Evolutionary conservation across 2,797 vertebrate genomes (phyloP).

Genomic region (Alectoris magna): DNA sequence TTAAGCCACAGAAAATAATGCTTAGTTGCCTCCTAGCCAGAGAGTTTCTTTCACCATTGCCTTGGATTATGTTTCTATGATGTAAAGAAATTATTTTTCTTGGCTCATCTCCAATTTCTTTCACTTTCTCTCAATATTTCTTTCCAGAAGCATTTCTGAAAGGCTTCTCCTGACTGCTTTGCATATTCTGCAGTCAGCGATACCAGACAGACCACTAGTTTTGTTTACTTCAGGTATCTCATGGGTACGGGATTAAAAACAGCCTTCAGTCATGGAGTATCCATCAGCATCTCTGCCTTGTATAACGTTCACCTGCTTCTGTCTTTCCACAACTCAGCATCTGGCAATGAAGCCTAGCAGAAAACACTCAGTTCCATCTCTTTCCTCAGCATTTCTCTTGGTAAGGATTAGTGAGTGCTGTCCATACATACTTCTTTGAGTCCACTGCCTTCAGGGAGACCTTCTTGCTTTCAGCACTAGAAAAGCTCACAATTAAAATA

Average conservation of each 20-base stretch:
- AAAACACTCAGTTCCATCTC: background rate
- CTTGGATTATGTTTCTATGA: slow-evolving; percentile 15
- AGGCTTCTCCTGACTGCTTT: background rate
- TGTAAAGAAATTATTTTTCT: slow-evolving; percentile 24
- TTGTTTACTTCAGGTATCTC: background rate
- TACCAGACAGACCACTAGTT: background rate
- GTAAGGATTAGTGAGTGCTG: background rate
- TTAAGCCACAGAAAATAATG: background rate
- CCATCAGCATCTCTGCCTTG: background rate
- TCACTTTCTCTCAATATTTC: background rate
- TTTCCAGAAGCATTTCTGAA: background rate
- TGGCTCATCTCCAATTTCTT: slow-evolving; percentile 1
- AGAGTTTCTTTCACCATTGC: slow-evolving; percentile 13
- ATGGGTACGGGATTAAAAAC: background rate
- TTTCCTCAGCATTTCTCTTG: background rate
- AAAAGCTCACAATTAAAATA: background rate
- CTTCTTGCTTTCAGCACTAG: background rate
- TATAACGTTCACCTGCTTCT: rapidly evolving
- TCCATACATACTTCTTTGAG: background rate
- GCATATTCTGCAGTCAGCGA: background rate
- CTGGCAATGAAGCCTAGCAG: background rate
- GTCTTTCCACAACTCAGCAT: background rate
- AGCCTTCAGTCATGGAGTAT: background rate
- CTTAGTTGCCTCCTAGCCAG: slow-evolving; percentile 15
- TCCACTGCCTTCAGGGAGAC: background rate